These are phyloP conservation scores for Hypolimnas misippus DNA, from an alignment of 2,888 invertebrate genomes.

Conservation along the genomic window DNA sequence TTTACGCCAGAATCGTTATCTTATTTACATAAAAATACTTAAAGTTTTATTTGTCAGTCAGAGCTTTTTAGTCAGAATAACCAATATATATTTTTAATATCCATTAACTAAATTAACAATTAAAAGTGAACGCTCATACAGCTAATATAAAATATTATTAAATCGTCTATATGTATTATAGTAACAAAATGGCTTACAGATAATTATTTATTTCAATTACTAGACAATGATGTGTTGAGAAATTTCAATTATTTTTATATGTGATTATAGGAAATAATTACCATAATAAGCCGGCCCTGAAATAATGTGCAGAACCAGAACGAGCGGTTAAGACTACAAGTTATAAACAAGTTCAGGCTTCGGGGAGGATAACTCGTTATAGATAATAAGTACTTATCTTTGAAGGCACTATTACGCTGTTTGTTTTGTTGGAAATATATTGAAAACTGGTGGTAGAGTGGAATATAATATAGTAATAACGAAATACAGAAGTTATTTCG, in stretches of 20 bases:
- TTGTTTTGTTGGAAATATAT: conserved; percentile 63
- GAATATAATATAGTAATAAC: conserved; percentile 30
- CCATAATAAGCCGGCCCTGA: conserved; percentile 5
- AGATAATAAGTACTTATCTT: conserved; percentile 50
- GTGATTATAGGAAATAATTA: not conserved
- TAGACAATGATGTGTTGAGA: not conserved
- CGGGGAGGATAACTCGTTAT: conserved; percentile 35
- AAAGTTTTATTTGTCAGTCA: too few species aligned
- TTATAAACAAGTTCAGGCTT: conserved; percentile 31
- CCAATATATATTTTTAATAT: too few species aligned
- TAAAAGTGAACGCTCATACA: too few species aligned
- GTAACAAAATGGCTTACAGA: not conserved
- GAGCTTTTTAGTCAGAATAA: too few species aligned
- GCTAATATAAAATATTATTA: not conserved
- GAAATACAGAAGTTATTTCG: conserved; percentile 37
- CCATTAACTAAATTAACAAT: too few species aligned
- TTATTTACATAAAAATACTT: too few species aligned
- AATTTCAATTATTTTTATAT: not conserved
- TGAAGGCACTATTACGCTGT: conserved; percentile 62
- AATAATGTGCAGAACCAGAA: not conserved
- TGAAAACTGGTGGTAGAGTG: conserved; percentile 66
- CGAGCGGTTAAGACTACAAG: conserved; percentile 1
- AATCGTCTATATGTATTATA: too few species aligned
- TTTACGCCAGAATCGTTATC: too few species aligned
- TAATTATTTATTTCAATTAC: conserved; percentile 5